These are phyloP conservation scores for Cynocephalus volans DNA, from an alignment of 2,113 vertebrate species.

Conservation along the genomic window DNA sequence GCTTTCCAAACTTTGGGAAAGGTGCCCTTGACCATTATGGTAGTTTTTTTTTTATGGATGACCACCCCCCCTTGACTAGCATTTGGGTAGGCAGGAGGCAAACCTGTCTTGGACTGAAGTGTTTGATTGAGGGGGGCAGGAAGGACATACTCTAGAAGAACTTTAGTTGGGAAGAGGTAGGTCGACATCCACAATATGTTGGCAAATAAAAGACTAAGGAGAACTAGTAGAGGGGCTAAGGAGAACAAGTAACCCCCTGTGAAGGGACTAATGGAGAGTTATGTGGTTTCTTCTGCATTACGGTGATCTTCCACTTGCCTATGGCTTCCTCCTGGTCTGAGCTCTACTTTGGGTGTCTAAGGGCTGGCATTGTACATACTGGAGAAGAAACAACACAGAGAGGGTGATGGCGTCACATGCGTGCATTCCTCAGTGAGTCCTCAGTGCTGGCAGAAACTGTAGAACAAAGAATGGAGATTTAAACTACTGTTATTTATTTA, in stretches of 20 bases:
- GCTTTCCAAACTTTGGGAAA: neutral
- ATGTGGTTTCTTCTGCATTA: neutral
- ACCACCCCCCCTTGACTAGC: neutral
- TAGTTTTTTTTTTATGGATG: neutral
- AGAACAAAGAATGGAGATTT: neutral
- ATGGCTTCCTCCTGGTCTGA: neutral
- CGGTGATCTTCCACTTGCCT: neutral
- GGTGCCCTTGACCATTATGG: neutral
- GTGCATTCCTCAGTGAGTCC: neutral
- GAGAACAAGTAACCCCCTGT: neutral
- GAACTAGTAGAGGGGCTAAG: neutral
- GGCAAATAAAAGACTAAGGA: neutral
- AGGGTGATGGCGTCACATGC: accelerated
- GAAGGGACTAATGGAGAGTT: neutral
- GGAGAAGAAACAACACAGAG: neutral
- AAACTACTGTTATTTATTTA: neutral
- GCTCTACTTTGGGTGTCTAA: neutral
- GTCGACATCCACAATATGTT: neutral
- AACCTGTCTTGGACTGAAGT: neutral
- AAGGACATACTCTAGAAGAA: neutral
- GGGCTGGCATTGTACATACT: neutral
- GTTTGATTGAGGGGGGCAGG: neutral
- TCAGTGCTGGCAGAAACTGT: neutral
- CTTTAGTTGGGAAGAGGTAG: neutral
- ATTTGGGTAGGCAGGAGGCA: neutral